Conservation (phyloP, 2,888 invertebrate species). For the Cheilosia grossa region DNA sequence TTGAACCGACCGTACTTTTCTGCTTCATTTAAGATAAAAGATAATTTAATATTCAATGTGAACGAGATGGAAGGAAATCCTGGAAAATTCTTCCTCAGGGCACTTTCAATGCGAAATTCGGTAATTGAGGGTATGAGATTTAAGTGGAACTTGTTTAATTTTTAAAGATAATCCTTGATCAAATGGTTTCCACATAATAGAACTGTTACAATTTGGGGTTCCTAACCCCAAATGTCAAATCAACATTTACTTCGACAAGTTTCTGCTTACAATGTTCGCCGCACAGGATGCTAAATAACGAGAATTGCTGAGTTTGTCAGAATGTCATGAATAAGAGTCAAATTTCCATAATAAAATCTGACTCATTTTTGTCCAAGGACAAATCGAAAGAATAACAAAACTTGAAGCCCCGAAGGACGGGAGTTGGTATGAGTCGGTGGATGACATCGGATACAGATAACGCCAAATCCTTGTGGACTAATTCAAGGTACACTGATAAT, state of each 20-base stretch:
- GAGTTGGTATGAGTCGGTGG: too few species aligned
- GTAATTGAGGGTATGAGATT: background rate
- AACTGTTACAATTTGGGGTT: background rate
- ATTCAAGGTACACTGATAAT: too few species aligned
- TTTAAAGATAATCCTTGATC: background rate
- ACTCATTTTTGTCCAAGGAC: slow-evolving; percentile 11
- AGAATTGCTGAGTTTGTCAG: slow-evolving; percentile 2
- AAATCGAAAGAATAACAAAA: background rate
- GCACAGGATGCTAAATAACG: slow-evolving; percentile 1
- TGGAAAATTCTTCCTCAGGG: background rate
- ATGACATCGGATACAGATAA: slow-evolving; percentile 6
- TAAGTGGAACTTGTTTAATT: background rate
- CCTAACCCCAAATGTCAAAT: background rate
- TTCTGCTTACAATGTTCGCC: background rate
- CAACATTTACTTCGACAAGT: slow-evolving; percentile 20
- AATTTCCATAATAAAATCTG: slow-evolving; percentile 23
- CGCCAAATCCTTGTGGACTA: background rate
- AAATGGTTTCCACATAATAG: background rate
- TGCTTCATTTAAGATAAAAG: slow-evolving; percentile 6
- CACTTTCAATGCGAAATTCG: background rate
- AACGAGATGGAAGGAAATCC: background rate
- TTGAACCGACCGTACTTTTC: background rate
- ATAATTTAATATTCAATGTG: slow-evolving; percentile 12
- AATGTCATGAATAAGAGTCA: slow-evolving; percentile 26
- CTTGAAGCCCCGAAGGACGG: background rate